These are phyloP conservation scores for Indri indri DNA, from an alignment of 2,113 vertebrate genomes.

Conservation along the genomic window DNA sequence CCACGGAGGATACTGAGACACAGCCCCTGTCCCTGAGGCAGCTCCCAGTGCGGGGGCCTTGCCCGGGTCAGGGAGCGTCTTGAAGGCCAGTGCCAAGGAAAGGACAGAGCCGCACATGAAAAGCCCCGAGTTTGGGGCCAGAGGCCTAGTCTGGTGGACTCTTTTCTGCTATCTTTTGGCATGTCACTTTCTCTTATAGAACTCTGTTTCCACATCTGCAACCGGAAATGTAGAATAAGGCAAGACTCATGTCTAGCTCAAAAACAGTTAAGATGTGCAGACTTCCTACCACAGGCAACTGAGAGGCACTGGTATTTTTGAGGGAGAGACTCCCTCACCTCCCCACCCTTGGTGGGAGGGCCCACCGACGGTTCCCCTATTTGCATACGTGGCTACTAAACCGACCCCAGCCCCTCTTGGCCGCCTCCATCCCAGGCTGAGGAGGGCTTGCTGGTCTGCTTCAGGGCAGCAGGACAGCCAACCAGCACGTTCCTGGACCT, in stretches of 20 bases:
- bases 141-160: background rate
- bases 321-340: background rate
- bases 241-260: background rate
- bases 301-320: background rate
- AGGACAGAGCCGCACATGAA: background rate
- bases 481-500: background rate
- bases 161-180: background rate
- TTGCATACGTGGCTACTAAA: background rate
- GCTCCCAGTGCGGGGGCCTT: background rate
- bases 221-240: background rate
- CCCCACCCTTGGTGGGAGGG: background rate
- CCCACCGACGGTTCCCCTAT: background rate
- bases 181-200: background rate
- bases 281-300: background rate
- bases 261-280: background rate
- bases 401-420: background rate
- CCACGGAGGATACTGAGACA: background rate
- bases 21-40: too few relatives aligned
- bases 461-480: too few relatives aligned
- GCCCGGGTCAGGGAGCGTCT: background rate
- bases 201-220: background rate
- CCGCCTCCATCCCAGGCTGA: background rate
- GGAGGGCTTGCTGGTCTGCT: fast-evolving
- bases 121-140: background rate
- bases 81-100: background rate